phyloP scores from a whole-genome alignment of 1,140 invertebrate genomes.

The Drosophila rufa region DNA sequence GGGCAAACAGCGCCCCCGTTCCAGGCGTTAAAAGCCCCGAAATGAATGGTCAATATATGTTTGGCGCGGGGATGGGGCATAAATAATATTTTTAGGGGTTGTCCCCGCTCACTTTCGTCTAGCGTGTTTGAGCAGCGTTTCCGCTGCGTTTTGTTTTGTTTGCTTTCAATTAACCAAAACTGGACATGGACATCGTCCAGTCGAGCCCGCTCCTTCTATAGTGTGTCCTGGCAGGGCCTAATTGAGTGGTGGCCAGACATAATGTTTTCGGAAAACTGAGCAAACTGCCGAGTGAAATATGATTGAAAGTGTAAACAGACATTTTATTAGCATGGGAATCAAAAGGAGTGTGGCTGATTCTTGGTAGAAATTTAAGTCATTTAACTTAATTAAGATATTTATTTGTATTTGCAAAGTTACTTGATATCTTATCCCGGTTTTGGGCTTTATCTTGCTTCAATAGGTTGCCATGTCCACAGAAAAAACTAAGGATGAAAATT shows the following conservation, averaged over 20 bases:
- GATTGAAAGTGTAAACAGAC: slow-evolving; percentile 52
- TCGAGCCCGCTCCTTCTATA: neutral
- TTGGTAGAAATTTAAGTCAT: slow-evolving; percentile 2
- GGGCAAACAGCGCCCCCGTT: slow-evolving; percentile 14
- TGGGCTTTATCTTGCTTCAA: too few relatives aligned
- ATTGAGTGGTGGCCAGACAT: slow-evolving; percentile 67
- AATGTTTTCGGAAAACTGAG: slow-evolving; percentile 46
- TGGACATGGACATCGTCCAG: slow-evolving; percentile 48
- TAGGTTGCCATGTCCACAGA: too few relatives aligned
- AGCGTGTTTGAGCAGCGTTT: slow-evolving; percentile 73
- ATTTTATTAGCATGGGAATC: slow-evolving; percentile 35
- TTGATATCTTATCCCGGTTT: too few relatives aligned
- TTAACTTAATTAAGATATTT: neutral
- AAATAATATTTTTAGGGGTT: slow-evolving; percentile 82
- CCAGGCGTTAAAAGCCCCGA: slow-evolving; percentile 76
- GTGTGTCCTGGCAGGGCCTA: slow-evolving; percentile 23
- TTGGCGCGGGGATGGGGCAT: slow-evolving; percentile 36
- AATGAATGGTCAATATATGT: slow-evolving; percentile 80
- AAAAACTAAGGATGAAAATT: too few relatives aligned
- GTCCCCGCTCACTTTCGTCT: slow-evolving; percentile 27
- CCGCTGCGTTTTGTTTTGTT: slow-evolving; percentile 73
- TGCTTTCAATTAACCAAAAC: slow-evolving; percentile 82
- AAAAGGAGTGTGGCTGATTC: neutral
- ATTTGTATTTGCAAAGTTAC: neutral
- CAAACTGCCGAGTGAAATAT: slow-evolving; percentile 48